These are phyloP conservation scores for Amphiprion clarkii DNA, from an alignment of 2,797 vertebrate species.

Conservation along the genomic window DNA sequence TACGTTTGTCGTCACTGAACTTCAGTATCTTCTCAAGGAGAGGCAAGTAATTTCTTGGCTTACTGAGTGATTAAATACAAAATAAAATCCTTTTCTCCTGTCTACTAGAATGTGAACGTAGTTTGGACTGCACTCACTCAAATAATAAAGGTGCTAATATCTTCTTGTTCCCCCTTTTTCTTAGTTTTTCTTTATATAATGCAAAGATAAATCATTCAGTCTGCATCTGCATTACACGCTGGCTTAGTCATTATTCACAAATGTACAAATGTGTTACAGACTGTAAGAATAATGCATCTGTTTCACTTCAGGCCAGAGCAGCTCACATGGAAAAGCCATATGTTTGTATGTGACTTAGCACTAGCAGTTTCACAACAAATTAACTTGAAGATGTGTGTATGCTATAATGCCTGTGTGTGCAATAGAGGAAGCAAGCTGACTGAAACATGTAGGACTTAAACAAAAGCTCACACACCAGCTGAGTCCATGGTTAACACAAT, in stretches of 20 bases:
- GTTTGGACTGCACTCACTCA: neutral
- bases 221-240: neutral
- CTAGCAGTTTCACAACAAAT: constrained; percentile 29
- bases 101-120: neutral
- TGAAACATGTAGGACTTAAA: constrained; percentile 54
- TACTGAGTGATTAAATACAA: too few species aligned
- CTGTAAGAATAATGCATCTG: constrained; percentile 33
- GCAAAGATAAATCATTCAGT: constrained; percentile 26
- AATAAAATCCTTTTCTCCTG: neutral
- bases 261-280: constrained; percentile 23
- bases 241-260: constrained; percentile 37
- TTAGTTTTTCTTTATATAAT: constrained; percentile 2
- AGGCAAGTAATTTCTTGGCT: too few species aligned
- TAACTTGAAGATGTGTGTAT: constrained; percentile 9
- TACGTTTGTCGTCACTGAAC: neutral
- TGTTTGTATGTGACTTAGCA: constrained; percentile 9
- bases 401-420: neutral
- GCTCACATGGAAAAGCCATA: constrained; percentile 21
- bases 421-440: constrained; percentile 34
- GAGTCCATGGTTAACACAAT: constrained; percentile 45
- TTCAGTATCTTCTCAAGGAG: neutral
- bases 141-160: neutral
- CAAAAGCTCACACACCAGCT: constrained; percentile 65
- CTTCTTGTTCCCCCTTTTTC: neutral
- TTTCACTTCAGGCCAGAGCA: constrained; percentile 42